Percentiles rank a stretch among this genome's conserved stretches.
Evolutionary conservation across 2,113 vertebrate genomes (phyloP).

Genomic region (Hippoglossus stenolepis): DNA sequence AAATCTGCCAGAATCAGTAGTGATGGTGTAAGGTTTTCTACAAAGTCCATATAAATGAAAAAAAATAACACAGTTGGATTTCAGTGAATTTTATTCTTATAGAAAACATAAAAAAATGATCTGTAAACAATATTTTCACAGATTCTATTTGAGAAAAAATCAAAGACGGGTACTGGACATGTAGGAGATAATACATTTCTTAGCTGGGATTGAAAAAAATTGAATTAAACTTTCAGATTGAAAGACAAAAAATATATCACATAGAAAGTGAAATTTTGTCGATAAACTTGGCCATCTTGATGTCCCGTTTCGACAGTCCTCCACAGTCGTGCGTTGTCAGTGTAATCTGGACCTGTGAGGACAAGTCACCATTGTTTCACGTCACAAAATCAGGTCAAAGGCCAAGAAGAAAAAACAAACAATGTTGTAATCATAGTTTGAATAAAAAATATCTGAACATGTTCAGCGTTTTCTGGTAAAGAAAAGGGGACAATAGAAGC

Average conservation of each 20-base stretch:
- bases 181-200: neutral
- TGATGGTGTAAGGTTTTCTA: neutral
- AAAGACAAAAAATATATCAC: slow-evolving; percentile 39
- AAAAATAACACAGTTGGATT: neutral
- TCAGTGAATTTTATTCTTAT: neutral
- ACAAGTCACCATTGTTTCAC: neutral
- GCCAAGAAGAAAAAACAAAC: too few species aligned
- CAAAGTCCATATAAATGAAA: neutral
- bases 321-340: slow-evolving; percentile 93
- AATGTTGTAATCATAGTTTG: too few species aligned
- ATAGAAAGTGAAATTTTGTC: slow-evolving; percentile 86
- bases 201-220: neutral
- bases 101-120: neutral
- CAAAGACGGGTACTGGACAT: neutral
- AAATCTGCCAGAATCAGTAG: slow-evolving; percentile 9
- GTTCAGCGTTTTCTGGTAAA: too few species aligned
- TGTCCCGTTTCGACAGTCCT: slow-evolving; percentile 90
- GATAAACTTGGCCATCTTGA: slow-evolving; percentile 95
- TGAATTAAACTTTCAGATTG: neutral
- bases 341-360: slow-evolving; percentile 93
- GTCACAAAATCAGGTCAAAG: too few species aligned
- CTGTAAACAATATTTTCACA: neutral
- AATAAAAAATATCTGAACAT: too few species aligned
- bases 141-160: slow-evolving; percentile 15
- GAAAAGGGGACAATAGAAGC: too few species aligned